Conservation (phyloP, 1,140 invertebrate genomes). For the Macrosteles quadrilineatus region DNA sequence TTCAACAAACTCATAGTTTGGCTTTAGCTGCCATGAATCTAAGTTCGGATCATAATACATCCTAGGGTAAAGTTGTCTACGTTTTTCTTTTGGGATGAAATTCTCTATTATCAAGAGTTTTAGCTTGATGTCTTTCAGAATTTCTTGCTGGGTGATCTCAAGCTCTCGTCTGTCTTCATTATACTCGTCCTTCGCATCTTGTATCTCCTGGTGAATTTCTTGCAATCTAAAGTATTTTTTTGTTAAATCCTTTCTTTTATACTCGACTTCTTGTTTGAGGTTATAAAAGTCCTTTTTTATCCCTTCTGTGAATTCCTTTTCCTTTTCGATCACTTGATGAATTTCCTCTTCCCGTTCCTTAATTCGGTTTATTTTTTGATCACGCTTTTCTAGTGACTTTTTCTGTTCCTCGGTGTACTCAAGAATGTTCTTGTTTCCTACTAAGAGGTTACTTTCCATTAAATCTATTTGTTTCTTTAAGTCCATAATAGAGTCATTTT, state of each 20-base stretch:
- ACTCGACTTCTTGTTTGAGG: constrained; percentile 88
- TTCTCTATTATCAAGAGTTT: constrained; percentile 92
- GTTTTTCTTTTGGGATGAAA: constrained; percentile 84
- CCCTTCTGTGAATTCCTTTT: constrained; percentile 85
- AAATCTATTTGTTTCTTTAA: constrained; percentile 56
- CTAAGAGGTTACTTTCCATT: constrained; percentile 85
- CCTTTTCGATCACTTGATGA: constrained; percentile 79
- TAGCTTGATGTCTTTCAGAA: constrained; percentile 75
- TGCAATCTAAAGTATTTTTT: constrained; percentile 68
- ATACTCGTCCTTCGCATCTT: constrained; percentile 81
- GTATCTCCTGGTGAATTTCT: constrained; percentile 66
- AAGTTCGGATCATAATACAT: constrained; percentile 85
- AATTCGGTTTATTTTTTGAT: constrained; percentile 77
- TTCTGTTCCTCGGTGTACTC: background rate
- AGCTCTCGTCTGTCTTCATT: constrained; percentile 76
- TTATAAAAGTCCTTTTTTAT: constrained; percentile 82
- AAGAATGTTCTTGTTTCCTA: constrained; percentile 70
- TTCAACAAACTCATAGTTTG: background rate
- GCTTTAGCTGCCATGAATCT: constrained; percentile 53
- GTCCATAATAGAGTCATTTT: constrained; percentile 28
- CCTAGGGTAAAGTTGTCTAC: constrained; percentile 73
- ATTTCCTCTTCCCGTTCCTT: constrained; percentile 78
- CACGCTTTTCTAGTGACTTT: background rate
- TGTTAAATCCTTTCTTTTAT: constrained; percentile 84
- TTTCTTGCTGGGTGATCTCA: constrained; percentile 76